Conservation (phyloP, 1,140 invertebrate genomes). For the Drosophila murphyi region DNA sequence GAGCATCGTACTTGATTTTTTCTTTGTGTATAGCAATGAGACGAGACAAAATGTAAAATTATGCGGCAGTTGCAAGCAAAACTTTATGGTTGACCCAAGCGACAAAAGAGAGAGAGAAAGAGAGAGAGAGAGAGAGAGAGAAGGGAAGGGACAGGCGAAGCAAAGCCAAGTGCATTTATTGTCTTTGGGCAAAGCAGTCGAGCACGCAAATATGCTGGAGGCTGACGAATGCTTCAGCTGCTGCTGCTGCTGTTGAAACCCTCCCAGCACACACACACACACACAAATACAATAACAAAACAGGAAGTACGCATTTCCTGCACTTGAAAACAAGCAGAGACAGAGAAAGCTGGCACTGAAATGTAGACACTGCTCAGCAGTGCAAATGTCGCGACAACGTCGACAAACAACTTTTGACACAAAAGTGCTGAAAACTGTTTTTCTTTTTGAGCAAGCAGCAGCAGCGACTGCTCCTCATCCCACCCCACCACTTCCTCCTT, state of each 20-base stretch:
- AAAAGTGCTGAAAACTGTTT: constrained; percentile 81
- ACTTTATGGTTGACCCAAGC: constrained; percentile 68
- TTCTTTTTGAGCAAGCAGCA: constrained; percentile 47
- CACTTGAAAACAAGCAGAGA: constrained; percentile 45
- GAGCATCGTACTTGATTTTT: background rate
- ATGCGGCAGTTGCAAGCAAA: constrained; percentile 73
- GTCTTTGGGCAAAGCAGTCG: constrained; percentile 50
- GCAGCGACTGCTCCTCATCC: no score
- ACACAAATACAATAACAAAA: constrained; percentile 57
- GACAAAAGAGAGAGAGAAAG: background rate
- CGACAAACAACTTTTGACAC: constrained; percentile 72
- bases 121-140: background rate
- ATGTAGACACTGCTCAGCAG: constrained; percentile 21
- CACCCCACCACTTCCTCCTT: background rate
- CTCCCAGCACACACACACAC: constrained; percentile 20
- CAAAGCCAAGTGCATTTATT: constrained; percentile 72
- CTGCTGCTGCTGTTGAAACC: constrained; percentile 5
- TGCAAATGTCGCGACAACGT: constrained; percentile 76
- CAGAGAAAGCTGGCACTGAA: constrained; percentile 4
- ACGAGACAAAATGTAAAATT: constrained; percentile 70
- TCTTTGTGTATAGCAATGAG: constrained; percentile 21
- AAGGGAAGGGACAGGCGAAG: background rate
- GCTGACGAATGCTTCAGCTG: constrained; percentile 50
- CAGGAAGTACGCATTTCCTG: constrained; percentile 81
- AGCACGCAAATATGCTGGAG: constrained; percentile 71